Conservation (phyloP, 1,140 invertebrate genomes). For the Heliconius hermathena region DNA sequence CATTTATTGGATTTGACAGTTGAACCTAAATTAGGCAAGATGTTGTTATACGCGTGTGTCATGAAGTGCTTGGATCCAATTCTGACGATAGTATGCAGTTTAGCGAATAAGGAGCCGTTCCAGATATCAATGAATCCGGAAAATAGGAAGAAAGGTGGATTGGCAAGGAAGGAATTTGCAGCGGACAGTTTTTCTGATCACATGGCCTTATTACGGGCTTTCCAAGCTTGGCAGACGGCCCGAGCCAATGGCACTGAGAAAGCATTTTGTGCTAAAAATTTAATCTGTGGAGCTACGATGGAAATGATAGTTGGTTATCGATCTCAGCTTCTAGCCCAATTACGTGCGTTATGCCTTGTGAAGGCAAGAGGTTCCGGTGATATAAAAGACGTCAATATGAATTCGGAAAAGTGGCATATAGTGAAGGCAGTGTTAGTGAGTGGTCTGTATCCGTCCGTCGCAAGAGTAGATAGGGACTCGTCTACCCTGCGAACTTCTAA, state of each 20-base stretch:
- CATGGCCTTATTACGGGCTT: constrained; percentile 92
- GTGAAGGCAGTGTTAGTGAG: constrained; percentile 94
- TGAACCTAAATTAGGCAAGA: constrained; percentile 95
- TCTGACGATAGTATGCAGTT: constrained; percentile 93
- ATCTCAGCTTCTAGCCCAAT: constrained; percentile 90
- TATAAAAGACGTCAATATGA: constrained; percentile 90
- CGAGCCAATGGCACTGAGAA: constrained; percentile 86
- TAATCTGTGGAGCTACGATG: constrained; percentile 91
- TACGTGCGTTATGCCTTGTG: constrained; percentile 93
- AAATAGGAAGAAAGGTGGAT: constrained; percentile 84
- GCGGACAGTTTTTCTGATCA: constrained; percentile 94
- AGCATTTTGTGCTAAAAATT: constrained; percentile 90
- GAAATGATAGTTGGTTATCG: constrained; percentile 92
- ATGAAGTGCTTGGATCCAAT: constrained; percentile 97
- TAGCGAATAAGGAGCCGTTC: constrained; percentile 93
- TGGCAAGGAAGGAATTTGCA: constrained; percentile 87
- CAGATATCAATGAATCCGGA: constrained; percentile 87
- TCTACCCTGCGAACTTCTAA: constrained; percentile 81
- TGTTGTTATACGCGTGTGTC: constrained; percentile 94
- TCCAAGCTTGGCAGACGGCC: constrained; percentile 90
- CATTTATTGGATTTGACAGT: constrained; percentile 94
- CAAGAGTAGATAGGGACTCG: constrained; percentile 82
- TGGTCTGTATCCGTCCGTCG: constrained; percentile 94
- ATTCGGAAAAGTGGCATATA: constrained; percentile 95
- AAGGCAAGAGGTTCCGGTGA: constrained; percentile 88